phyloP scores from a whole-genome alignment of 1,140 invertebrate genomes.

The Drosophila bipectinata region DNA sequence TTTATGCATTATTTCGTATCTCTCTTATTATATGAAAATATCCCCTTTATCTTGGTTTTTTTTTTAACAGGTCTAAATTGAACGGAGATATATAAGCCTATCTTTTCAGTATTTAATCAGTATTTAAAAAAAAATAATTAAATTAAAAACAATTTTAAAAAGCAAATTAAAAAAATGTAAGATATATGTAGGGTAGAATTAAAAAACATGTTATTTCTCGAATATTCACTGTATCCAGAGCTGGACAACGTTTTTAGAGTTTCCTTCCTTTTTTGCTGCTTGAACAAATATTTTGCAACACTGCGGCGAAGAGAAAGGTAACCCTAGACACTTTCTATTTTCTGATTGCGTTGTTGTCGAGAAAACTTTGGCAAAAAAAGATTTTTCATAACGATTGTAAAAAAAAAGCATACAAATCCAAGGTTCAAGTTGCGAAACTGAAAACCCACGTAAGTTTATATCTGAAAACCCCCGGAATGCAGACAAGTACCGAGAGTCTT shows the following conservation, averaged over 20 bases:
- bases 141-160: too few relatives aligned
- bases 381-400: constrained; percentile 20
- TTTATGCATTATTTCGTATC: too few relatives aligned
- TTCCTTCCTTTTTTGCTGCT: background rate
- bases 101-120: too few relatives aligned
- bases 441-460: constrained; percentile 26
- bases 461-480: constrained; percentile 4
- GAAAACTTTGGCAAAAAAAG: constrained; percentile 58
- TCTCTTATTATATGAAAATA: too few relatives aligned
- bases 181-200: too few relatives aligned
- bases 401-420: background rate
- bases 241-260: background rate
- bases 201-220: too few relatives aligned
- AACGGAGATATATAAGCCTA: too few relatives aligned
- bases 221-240: background rate
- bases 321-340: constrained; percentile 74
- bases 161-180: too few relatives aligned
- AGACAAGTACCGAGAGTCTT: constrained; percentile 20
- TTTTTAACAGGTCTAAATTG: too few relatives aligned
- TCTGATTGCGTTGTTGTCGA: constrained; percentile 77
- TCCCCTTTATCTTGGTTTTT: too few relatives aligned
- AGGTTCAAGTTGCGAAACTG: background rate
- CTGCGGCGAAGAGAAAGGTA: constrained; percentile 26
- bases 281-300: constrained; percentile 1
- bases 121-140: too few relatives aligned